Base-by-base conservation (phyloP, 1,140 invertebrate genomes). In the Macrotrachela quadricornifera region DNA sequence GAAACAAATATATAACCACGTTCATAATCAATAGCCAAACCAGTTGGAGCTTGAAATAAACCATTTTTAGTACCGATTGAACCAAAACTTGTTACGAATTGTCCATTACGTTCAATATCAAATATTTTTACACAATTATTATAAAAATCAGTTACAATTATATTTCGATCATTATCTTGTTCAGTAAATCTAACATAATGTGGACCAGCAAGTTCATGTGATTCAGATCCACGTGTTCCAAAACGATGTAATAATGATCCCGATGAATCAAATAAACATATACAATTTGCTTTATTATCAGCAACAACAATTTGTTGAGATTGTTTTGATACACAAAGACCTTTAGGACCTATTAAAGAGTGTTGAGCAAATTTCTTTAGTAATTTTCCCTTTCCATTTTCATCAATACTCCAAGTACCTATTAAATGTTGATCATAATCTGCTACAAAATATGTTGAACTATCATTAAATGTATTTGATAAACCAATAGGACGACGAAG, bases 41-140 rank as follows among this genome's bases (percentile, higher is more conserved):
- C 75, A 12, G 75, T 76, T 1, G 75, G 75, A n/a, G 74, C 74
- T 61, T 75, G 75, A 59, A 76, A 76, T 60, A 76, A 74, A 3
- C 75, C 75, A 60, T 74, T 73, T 0, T 73, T 74, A 54, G 74
- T 72, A 13, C 69, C 69, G 57, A 66, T 65, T 15, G 64, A 64
- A 39, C 69, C 69, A 57, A 71, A 71, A 64, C 62, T 56, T 57
- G 67, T 64, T 50, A 62, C 58, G 56, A 66, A 68, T 30, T 60
- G 64, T 8, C 63, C 68, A 55, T 70, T 62, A 70, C 15, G 56
- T 54, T 15, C 36, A 14, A 13, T 17, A 40, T 50, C 44, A 11
- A 47, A 41, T 45, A 61, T 71, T 63, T 76, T 76, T 42, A 76
- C 67, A 59, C 72, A 73, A 60, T 76, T 75, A 59, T 76, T 75